These are phyloP conservation scores for Lepidocolaptes lacrymiger DNA, from an alignment of 2,797 vertebrate species.

Conservation along the genomic window DNA sequence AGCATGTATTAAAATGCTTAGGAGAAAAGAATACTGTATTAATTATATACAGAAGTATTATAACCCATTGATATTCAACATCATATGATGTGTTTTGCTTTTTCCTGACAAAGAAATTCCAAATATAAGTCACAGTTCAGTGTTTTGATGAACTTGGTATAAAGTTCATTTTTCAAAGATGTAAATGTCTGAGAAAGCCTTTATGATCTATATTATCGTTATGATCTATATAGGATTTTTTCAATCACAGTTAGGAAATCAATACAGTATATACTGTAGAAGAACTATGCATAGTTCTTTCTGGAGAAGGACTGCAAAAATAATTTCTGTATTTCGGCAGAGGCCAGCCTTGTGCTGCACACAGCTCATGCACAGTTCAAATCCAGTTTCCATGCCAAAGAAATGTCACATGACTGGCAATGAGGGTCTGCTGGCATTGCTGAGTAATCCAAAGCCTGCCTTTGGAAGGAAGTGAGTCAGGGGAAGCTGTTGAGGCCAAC, in stretches of 20 bases:
- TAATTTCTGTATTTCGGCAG: not conserved
- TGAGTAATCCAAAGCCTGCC: constrained; percentile 22
- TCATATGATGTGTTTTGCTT: not conserved
- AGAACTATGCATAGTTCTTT: not conserved
- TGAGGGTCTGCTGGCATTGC: not conserved
- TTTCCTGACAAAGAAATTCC: constrained; percentile 19
- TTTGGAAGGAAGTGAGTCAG: constrained; percentile 24
- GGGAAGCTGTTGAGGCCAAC: constrained; percentile 14
- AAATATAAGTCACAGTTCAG: not conserved
- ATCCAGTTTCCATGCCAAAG: not conserved
- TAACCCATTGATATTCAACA: not conserved
- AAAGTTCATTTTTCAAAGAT: not conserved
- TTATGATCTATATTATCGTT: too few species aligned
- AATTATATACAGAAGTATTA: not conserved
- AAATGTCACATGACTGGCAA: not conserved
- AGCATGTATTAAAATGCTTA: not conserved
- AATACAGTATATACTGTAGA: not conserved
- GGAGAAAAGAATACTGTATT: constrained; percentile 17
- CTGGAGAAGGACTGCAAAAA: not conserved
- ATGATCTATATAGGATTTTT: not conserved
- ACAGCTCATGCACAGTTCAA: not conserved
- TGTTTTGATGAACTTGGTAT: not conserved
- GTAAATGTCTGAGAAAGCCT: not conserved
- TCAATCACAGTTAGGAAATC: not conserved
- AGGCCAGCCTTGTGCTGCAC: not conserved